Percentiles rank a stretch among this genome's conserved stretches.
Conservation (phyloP, 2,113 vertebrate genomes). For the Psittacara wagleri region DNA sequence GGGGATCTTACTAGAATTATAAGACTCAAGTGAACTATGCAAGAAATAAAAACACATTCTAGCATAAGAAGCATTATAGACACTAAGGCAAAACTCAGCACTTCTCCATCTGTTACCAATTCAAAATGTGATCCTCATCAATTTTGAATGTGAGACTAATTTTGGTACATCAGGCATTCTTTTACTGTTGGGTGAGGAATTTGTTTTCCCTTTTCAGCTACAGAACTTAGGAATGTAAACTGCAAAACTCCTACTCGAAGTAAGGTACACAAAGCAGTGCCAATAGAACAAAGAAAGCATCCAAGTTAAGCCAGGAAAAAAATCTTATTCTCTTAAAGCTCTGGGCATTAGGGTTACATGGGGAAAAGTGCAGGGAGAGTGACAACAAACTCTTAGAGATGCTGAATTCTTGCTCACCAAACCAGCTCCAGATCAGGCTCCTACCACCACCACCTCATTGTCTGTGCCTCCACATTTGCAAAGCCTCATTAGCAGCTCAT, state of each 20-base stretch:
- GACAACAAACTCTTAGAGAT: not conserved
- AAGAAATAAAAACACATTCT: constrained; percentile 76
- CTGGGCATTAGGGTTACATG: not conserved
- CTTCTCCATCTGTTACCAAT: constrained; percentile 77
- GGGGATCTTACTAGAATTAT: constrained; percentile 53
- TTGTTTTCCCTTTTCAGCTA: constrained; percentile 40
- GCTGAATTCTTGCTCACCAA: not conserved
- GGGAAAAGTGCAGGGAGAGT: not conserved
- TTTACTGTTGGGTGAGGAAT: constrained; percentile 22
- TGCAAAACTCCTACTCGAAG: constrained; percentile 3
- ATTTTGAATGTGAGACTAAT: constrained; percentile 61
- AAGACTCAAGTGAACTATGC: constrained; percentile 51
- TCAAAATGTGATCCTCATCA: constrained; percentile 73
- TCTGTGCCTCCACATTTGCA: not conserved
- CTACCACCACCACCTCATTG: not conserved
- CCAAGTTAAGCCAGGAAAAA: not conserved
- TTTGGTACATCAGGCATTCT: constrained; percentile 61
- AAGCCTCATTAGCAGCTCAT: constrained; percentile 46
- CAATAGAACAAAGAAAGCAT: not conserved
- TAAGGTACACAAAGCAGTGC: not conserved
- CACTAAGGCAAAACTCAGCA: constrained; percentile 71
- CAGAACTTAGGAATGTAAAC: not conserved
- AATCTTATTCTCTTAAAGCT: not conserved
- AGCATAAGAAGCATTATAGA: constrained; percentile 63
- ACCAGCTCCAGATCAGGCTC: not conserved